Base-by-base conservation (phyloP, 2,797 vertebrate genomes). In the Pempheris klunzingeri region DNA sequence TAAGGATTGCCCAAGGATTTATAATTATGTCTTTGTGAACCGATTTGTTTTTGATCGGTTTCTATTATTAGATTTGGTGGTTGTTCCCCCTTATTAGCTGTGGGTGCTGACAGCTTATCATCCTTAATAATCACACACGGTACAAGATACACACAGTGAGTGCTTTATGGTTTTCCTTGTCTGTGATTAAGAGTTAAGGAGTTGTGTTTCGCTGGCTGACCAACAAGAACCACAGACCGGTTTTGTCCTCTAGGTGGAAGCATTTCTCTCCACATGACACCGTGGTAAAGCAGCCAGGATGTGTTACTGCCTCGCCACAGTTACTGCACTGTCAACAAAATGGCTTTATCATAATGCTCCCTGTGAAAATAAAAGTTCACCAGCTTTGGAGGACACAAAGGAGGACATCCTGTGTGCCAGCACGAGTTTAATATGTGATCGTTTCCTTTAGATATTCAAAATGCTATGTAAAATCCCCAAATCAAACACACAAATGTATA, bases 161-260 rank as follows among this genome's bases (percentile, higher is more conserved):
- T 43, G 8, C 0, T 22, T 54, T 17, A n/a, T n/a, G n/a, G n/a
- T 15, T 46, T 22, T 32, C 8, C 13, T 5, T 20, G 28, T 38
- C 32, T 69, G 14, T 66, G 8, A 28, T n/a, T n/a, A 5, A 17
- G 39, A 20, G 22, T 39, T 24, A 39, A 9, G 39, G 4, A 24
- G 1, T 0, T 20, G 6, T n/a, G 38, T 59, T 39, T 5, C 32
- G 9, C 10, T n/a, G 38, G 12, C 39, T 39, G 32, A 22, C n/a
- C 10, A 24, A 2, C 47, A 41, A 13, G 43, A 52, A 43, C n/a
- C 32, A 18, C 7, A 24, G 22, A 9, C 20, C 6, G 26, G 9
- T 20, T 71, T 26, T 54, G 13, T 55, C 83, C 89, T 78, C 59
- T 81, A 80, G 83, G 53, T 49, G 86, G 78, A 76, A 88, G 47